Evolutionary conservation across 2,797 vertebrate species (phyloP), one percentile per base, ranked within the genome.

Genomic region (Karalla daura): DNA sequence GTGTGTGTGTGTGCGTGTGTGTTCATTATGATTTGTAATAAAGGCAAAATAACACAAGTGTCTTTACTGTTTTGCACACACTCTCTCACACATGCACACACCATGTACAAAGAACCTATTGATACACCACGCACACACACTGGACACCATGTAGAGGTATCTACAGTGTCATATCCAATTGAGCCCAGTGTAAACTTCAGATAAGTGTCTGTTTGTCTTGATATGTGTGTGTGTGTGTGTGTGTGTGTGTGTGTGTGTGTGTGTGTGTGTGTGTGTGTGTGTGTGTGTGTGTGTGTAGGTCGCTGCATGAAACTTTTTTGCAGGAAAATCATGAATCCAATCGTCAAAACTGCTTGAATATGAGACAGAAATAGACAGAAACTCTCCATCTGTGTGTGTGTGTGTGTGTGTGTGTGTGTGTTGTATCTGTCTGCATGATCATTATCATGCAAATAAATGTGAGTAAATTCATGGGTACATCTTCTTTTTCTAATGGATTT

Each of bases 11-110:
- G 37, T 47, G 3, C 51, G 20, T 1, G 6, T 61, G 20, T 71
- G 70, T 71, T 64, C 46, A 40, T 49, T 37, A 46, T 55, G 28
- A 39, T 65, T 70, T 14, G 51, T 41, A 76, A 39, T 56, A 63
- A 81, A 83, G 69, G 78, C 83, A 75, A 44, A 82, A 73, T 71
- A 53, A 76, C 49, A 74, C 24, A 59, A 20, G 8, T 78, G 67
- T 75, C 40, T 30, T 40, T n/a, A 15, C 37, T 67, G 44, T 20
- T 39, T 30, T 36, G 59, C 51, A 70, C 51, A 20, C 51, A 41
- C 37, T 50, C 52, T 8, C 56, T 3, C 40, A 54, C 54, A 53
- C 63, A 37, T 62, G 30, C 47, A 65, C 1, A 61, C 33, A 49
- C n/a, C 41, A 64, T 49, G 12, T n/a, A 61, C 44, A 61, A 44